phyloP scores from a whole-genome alignment of 1,140 invertebrate genomes.

The Drosophila athabasca region DNA sequence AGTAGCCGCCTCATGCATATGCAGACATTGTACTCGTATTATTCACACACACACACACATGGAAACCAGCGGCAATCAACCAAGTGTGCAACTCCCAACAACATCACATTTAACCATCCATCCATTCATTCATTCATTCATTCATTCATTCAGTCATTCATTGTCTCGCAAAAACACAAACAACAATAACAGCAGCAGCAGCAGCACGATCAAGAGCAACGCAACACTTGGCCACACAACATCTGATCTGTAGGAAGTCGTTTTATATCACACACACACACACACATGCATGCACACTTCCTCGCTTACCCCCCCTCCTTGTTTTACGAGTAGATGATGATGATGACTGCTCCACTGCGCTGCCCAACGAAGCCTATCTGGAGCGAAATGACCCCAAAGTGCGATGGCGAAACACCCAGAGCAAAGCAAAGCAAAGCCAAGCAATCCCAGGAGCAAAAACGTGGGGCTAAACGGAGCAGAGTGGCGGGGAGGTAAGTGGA shows the following conservation, averaged over 20 bases:
- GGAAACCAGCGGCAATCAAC: constrained; percentile 39
- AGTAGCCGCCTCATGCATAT: not conserved
- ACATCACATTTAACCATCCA: constrained; percentile 6
- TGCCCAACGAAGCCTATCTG: constrained; percentile 63
- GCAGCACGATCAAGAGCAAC: too few relatives aligned
- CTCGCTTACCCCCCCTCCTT: not conserved
- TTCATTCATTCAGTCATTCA: constrained; percentile 64
- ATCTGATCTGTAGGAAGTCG: constrained; percentile 65
- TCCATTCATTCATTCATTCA: constrained; percentile 58
- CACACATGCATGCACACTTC: constrained; percentile 3
- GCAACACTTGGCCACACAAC: constrained; percentile 49
- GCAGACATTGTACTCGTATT: not conserved
- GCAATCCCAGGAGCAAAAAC: constrained; percentile 1
- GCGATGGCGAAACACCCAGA: constrained; percentile 20
- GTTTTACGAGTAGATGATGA: too few relatives aligned
- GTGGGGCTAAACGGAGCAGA: too few relatives aligned
- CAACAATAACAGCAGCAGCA: constrained; percentile 31
- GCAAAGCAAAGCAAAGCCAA: too few relatives aligned
- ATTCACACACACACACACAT: not conserved
- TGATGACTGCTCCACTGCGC: constrained; percentile 35
- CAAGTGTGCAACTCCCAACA: constrained; percentile 61
- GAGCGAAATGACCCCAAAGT: constrained; percentile 41
- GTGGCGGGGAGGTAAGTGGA: too few relatives aligned
- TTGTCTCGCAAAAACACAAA: constrained; percentile 48
- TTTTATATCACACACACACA: constrained; percentile 25